These are phyloP conservation scores for Bombus consobrinus DNA, from an alignment of 1,140 invertebrate species.

Conservation along the genomic window DNA sequence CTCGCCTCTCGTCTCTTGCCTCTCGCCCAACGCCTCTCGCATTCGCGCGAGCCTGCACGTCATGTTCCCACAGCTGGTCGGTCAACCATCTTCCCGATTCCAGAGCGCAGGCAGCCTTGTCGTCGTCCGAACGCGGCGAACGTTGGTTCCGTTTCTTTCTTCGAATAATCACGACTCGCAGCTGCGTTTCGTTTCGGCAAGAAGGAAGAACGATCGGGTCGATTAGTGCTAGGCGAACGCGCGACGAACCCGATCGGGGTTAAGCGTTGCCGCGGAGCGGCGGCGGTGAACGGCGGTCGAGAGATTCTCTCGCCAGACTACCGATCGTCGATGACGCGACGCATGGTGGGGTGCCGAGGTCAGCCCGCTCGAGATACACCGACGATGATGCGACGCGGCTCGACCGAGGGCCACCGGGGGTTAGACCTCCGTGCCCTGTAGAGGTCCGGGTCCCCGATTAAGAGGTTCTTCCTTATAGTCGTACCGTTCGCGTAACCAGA, in stretches of 20 bases:
- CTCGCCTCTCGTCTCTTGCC: no score
- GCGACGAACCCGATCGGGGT: not conserved
- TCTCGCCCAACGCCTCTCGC: not conserved
- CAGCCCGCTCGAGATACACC: slow-evolving; percentile 69
- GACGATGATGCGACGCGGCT: not conserved
- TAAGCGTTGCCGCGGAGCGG: not conserved
- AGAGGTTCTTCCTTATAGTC: slow-evolving; percentile 76
- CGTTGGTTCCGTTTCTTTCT: not conserved
- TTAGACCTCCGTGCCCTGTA: slow-evolving; percentile 74
- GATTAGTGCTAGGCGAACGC: not conserved
- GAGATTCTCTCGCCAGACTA: slow-evolving; percentile 5
- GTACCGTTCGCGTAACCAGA: slow-evolving; percentile 50
- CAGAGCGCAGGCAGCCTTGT: not conserved
- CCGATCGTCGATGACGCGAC: slow-evolving; percentile 55
- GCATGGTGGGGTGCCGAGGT: slow-evolving; percentile 59
- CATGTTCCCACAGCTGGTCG: not conserved
- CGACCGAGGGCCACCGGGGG: slow-evolving; percentile 56
- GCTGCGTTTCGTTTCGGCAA: no score
- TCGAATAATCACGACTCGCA: not conserved
- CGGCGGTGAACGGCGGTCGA: no score
- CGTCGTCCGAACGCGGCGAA: not conserved
- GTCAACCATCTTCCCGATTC: no score
- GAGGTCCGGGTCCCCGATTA: slow-evolving; percentile 76
- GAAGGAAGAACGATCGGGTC: not conserved
- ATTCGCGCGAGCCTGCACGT: not conserved